Base-by-base conservation (phyloP, 1,140 invertebrate genomes). In the Copidosoma floridanum region DNA sequence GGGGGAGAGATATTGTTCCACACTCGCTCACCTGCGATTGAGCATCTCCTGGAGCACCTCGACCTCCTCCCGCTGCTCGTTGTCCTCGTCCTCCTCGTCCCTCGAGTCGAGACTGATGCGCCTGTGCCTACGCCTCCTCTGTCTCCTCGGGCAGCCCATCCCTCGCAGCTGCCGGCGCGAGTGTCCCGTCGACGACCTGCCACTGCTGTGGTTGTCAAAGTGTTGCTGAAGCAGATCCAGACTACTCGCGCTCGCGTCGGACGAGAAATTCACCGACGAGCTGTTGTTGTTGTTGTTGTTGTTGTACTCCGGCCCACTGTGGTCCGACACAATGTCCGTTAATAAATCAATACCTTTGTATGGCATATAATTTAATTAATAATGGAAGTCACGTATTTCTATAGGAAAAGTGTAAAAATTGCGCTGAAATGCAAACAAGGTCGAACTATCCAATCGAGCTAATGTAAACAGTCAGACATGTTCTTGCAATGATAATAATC, bases 281-380 rank as follows among this genome's bases (percentile, higher is more conserved):
- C 60, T 62, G 16, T 2, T 27, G 24, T 51, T 51, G 23, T 60
- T 35, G 12, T 32, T 32, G 14, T 6, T n/a, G n/a, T n/a, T n/a
- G n/a, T n/a, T 2, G 6, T 14, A 0, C 84, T 83, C 64, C 87
- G 84, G 21, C 87, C 38, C 38, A n/a, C 40, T 57, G 0, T 50
- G 40, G 67, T 91, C 89, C 63, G 83, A 87, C 27, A 91, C 69
- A 56, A 91, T 91, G 54, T 91, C 89, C 2, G 89, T 91, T 73
- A n/a, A n/a, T n/a, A n/a, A n/a, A n/a, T n/a, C n/a, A n/a, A n/a
- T n/a, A n/a, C n/a, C n/a, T n/a, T n/a, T n/a, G n/a, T n/a, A n/a
- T n/a, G n/a, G n/a, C n/a, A n/a, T n/a, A n/a, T n/a, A n/a, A n/a
- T n/a, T n/a, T n/a, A n/a, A n/a, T n/a, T n/a, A n/a, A n/a, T n/a